Conservation (phyloP, 1,140 invertebrate genomes). For the Cryptotermes secundus region DNA sequence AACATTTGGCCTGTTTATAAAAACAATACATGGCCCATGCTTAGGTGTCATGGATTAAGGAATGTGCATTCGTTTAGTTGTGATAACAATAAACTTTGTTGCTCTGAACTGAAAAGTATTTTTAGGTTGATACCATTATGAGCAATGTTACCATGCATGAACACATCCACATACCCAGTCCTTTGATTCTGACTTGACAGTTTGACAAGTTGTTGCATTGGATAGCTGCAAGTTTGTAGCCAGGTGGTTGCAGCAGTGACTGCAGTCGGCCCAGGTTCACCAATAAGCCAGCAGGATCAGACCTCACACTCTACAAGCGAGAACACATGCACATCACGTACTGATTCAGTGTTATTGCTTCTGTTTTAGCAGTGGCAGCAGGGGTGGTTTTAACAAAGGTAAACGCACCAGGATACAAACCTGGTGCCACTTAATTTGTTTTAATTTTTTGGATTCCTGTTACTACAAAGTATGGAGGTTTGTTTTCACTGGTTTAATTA, state of each 20-base stretch:
- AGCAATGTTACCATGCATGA: background rate
- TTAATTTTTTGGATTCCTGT: constrained; percentile 41
- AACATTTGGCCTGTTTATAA: no score
- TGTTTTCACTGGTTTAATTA: constrained; percentile 7
- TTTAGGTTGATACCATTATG: background rate
- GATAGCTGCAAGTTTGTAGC: constrained; percentile 18
- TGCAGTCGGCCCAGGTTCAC: background rate
- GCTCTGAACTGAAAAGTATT: no score
- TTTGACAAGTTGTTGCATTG: background rate
- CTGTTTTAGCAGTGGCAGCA: constrained; percentile 83
- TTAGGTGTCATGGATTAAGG: no score
- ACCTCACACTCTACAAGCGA: background rate
- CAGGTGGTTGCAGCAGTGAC: constrained; percentile 16
- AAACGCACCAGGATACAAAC: constrained; percentile 69
- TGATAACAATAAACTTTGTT: no score
- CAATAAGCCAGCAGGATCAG: constrained; percentile 13
- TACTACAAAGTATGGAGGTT: background rate
- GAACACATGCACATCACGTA: constrained; percentile 24
- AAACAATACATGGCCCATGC: no score
- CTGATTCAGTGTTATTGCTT: constrained; percentile 56
- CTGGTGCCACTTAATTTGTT: constrained; percentile 67
- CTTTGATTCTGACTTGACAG: background rate
- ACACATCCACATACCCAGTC: background rate
- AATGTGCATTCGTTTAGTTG: no score
- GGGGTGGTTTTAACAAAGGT: constrained; percentile 86